Evolutionary conservation across 2,888 invertebrate species (phyloP), one percentile per base, ranked within the genome.

Genomic region (Dermolepida albohirtum): DNA sequence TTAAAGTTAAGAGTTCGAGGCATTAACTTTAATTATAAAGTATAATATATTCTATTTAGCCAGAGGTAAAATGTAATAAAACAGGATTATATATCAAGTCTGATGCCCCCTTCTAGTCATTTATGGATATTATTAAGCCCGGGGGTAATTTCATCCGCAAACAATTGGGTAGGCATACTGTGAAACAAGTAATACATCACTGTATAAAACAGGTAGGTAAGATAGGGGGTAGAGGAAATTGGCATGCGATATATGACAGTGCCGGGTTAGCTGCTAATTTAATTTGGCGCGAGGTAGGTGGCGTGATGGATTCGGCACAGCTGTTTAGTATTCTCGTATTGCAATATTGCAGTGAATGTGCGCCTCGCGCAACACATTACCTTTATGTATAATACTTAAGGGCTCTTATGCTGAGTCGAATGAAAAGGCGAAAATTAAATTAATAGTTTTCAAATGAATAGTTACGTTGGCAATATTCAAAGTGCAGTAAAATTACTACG

Each of bases 211-310:
- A 69, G 68, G 68, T 69, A 59, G 66, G 64, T 63, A 69, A 69
- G 69, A 62, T 67, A 65, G 57, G 67, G 64, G 65, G 47, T 66
- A 52, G 41, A 78, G 77, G 78, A 78, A 79, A 79, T 79, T 79
- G 78, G 77, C 78, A 78, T 77, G 77, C 78, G 77, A 78, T 79
- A 78, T 77, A 79, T 78, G 78, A 76, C 76, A 76, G 76, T 74
- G 73, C 70, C 73, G 77, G 77, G 75, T 78, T 76, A 73, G 75
- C 75, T 74, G 75, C 75, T 78, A 79, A 79, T 78, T 78, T 77
- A 78, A 79, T 79, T 79, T 78, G 71, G 74, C 74, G 64, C 72
- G 72, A 69, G 74, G 73, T 75, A 75, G 76, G 74, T 76, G 75
- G 72, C 76, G 76, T 77, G 78, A 78, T 78, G 76, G 74, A 78